Evolutionary conservation across 2,113 vertebrate species (phyloP).

Genomic region (Hymenochirus boettgeri): DNA sequence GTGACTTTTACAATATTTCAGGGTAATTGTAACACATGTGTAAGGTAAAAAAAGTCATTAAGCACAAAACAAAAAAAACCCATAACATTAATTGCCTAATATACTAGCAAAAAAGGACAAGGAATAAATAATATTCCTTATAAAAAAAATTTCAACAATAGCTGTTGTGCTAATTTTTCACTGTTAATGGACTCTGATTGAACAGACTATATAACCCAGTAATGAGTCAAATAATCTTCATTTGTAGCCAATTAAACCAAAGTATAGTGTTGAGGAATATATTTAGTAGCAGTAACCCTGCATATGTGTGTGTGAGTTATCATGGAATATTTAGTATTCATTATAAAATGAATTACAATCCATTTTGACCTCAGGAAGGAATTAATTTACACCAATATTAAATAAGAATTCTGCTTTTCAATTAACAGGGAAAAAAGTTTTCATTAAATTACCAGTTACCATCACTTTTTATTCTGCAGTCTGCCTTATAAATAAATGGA

Average conservation of each 20-base stretch:
- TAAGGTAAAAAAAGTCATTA: too few relatives aligned
- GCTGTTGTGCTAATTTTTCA: not conserved
- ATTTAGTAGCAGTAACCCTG: not conserved
- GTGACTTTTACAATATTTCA: too few relatives aligned
- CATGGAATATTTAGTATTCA: not conserved
- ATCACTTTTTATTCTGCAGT: too few relatives aligned
- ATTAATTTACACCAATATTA: not conserved
- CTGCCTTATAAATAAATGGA: too few relatives aligned
- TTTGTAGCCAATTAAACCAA: not conserved
- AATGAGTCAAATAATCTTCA: not conserved
- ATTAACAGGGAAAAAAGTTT: too few relatives aligned
- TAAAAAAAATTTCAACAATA: too few relatives aligned
- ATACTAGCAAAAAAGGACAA: too few relatives aligned
- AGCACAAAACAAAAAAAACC: too few relatives aligned
- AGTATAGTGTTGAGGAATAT: not conserved
- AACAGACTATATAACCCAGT: not conserved
- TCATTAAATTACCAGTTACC: too few relatives aligned
- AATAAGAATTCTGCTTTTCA: not conserved
- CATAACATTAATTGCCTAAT: too few relatives aligned
- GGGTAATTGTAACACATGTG: too few relatives aligned
- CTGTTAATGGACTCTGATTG: not conserved
- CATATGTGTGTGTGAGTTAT: not conserved
- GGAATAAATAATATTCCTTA: too few relatives aligned
- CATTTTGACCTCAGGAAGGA: not conserved
- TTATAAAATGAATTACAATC: not conserved